Evolutionary conservation across 2,113 vertebrate genomes (phyloP).

Genomic region (Oceanites oceanicus): DNA sequence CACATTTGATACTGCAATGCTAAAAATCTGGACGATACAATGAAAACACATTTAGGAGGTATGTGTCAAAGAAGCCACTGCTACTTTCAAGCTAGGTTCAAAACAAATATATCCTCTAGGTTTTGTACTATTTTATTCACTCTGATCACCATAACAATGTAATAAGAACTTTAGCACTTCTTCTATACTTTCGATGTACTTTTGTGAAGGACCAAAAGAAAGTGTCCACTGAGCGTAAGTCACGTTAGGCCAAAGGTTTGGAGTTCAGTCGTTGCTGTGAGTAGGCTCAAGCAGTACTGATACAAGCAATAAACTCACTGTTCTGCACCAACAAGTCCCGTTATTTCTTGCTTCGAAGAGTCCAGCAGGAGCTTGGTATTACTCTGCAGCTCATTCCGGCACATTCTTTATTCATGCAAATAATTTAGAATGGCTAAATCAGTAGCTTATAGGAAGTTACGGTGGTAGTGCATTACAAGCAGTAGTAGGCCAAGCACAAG

Average conservation of each 20-base stretch:
- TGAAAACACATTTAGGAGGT: not conserved
- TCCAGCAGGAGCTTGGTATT: not conserved
- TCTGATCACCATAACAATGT: not conserved
- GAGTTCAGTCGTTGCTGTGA: not conserved
- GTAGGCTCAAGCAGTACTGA: not conserved
- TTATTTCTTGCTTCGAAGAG: not conserved
- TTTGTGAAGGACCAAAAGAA: not conserved
- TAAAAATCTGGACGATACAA: not conserved
- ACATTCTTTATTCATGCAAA: not conserved
- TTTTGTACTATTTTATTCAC: not conserved
- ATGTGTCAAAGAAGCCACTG: not conserved
- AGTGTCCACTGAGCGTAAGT: not conserved
- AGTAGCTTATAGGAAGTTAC: not conserved
- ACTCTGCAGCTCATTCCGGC: not conserved
- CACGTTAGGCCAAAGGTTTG: not conserved
- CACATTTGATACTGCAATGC: not conserved
- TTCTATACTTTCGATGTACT: not conserved
- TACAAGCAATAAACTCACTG: not conserved
- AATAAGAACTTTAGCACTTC: not conserved
- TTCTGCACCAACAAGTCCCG: not conserved
- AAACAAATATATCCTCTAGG: not conserved
- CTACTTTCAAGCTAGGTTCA: not conserved
- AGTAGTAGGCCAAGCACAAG: not conserved
- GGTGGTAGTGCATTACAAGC: rapidly evolving
- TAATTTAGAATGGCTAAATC: not conserved